Conservation (phyloP, 2,888 invertebrate genomes). For the Ceratothoa steindachneri region DNA sequence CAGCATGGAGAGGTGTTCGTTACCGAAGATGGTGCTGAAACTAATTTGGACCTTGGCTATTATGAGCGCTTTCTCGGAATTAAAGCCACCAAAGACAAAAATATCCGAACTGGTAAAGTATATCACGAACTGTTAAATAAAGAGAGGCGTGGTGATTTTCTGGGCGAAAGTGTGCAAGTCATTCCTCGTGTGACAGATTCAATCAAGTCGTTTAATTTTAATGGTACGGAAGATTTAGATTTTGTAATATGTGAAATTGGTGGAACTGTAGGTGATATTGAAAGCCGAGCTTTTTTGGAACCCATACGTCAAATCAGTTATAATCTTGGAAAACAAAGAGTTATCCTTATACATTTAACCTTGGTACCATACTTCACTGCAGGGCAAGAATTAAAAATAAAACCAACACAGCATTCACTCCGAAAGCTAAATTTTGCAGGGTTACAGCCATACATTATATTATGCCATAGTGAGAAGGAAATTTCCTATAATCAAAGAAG, state of each 20-base stretch:
- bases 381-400: constrained; percentile 8
- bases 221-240: constrained; percentile 14
- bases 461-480: no score
- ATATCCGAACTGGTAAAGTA: constrained; percentile 8
- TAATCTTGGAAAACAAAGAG: neutral
- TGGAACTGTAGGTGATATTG: constrained; percentile 44
- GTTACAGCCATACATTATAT: no score
- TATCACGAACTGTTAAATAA: constrained; percentile 70
- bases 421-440: no score
- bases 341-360: neutral
- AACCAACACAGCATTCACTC: constrained; percentile 23
- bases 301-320: constrained; percentile 12
- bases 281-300: constrained; percentile 31
- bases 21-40: constrained; percentile 15
- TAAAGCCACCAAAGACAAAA: neutral
- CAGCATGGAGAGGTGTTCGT: constrained; percentile 11
- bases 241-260: constrained; percentile 33
- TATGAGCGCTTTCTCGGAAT: constrained; percentile 8
- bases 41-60: constrained; percentile 7
- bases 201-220: constrained; percentile 14
- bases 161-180: constrained; percentile 74
- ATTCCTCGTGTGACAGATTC: constrained; percentile 26
- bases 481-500: no score
- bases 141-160: constrained; percentile 89
- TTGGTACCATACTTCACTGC: constrained; percentile 4